phyloP scores from a whole-genome alignment of 2,888 invertebrate genomes.

The Cremastinae sp. region DNA sequence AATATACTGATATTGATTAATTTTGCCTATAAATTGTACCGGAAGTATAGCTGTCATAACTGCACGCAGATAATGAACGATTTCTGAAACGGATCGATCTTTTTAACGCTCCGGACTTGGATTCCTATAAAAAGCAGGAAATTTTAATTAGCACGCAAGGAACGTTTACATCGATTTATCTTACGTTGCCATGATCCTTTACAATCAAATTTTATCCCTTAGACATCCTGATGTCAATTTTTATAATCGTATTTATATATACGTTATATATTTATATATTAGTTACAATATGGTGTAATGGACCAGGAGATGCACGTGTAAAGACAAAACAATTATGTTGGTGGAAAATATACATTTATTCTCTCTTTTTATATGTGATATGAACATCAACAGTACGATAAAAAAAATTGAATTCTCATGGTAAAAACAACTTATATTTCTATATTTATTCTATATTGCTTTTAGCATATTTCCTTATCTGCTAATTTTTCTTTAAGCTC shows the following conservation, averaged over 20 bases:
- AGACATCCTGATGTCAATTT: no score
- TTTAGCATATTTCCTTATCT: no score
- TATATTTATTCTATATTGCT: no score
- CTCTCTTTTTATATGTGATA: neutral
- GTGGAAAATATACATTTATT: neutral
- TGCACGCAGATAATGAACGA: slow-evolving; percentile 95
- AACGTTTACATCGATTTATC: slow-evolving; percentile 2
- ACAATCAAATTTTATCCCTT: slow-evolving; percentile 65
- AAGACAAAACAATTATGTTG: neutral
- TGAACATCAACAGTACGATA: no score
- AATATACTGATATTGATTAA: neutral
- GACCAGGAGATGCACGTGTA: no score
- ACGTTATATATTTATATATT: neutral
- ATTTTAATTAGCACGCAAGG: slow-evolving; percentile 8
- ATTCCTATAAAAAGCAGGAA: slow-evolving; percentile 81
- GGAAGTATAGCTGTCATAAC: slow-evolving; percentile 97
- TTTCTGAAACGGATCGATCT: slow-evolving; percentile 94
- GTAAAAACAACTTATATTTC: no score
- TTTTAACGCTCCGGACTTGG: slow-evolving; percentile 89
- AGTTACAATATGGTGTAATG: neutral
- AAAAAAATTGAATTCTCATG: no score
- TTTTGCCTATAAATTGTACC: slow-evolving; percentile 81
- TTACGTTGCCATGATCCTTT: no score
- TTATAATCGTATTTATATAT: neutral
- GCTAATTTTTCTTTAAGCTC: no score